phyloP scores from a whole-genome alignment of 2,113 vertebrate species.

The Andinoacara biseriatus region DNA sequence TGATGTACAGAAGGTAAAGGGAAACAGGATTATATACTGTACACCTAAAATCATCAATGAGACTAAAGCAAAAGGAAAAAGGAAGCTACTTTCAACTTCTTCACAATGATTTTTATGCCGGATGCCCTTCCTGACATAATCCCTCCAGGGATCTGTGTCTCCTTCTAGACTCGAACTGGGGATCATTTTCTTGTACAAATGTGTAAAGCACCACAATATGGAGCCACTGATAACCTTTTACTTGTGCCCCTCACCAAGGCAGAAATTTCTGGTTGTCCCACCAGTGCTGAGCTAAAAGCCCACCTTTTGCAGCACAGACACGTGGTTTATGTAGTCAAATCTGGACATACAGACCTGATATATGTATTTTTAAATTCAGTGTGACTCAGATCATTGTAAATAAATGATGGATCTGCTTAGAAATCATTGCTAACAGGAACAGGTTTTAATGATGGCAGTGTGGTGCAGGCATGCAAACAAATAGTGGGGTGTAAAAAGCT shows the following conservation, averaged over 20 bases:
- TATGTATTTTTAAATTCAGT: neutral
- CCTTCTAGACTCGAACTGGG: neutral
- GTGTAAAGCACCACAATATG: neutral
- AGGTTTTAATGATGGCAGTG: neutral
- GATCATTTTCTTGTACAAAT: neutral
- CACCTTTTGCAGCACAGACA: neutral
- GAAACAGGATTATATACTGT: neutral
- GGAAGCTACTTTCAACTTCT: neutral
- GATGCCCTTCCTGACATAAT: neutral
- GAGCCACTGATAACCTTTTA: neutral
- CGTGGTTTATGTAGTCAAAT: neutral
- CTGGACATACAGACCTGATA: neutral
- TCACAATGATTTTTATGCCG: neutral
- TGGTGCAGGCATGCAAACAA: neutral
- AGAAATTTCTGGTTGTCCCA: neutral
- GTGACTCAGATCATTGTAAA: neutral
- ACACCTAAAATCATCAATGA: neutral
- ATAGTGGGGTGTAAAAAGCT: neutral
- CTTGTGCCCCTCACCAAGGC: neutral
- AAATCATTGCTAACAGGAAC: neutral
- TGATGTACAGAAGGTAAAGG: conserved; percentile 2
- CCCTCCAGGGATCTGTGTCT: neutral
- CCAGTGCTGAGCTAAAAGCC: neutral
- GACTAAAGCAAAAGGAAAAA: neutral
- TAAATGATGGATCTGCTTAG: neutral